Percentiles rank a stretch among this genome's conserved stretches.
Conservation (phyloP, 2,113 vertebrate genomes). For the Neogale vison region DNA sequence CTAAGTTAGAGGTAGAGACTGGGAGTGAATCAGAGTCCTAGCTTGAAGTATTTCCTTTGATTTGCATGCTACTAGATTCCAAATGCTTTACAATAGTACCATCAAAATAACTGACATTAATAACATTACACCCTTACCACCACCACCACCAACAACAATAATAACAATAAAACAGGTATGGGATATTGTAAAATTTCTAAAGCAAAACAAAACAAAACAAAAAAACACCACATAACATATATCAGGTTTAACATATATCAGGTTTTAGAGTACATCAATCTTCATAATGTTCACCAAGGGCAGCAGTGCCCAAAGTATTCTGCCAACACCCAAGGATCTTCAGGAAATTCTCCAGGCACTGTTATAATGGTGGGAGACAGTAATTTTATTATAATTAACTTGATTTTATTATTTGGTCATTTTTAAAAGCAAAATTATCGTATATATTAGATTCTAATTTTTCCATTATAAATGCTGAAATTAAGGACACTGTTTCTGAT, state of each 20-base stretch:
- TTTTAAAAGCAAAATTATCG: background rate
- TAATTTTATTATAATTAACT: background rate
- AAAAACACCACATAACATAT: too few species aligned
- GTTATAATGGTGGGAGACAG: background rate
- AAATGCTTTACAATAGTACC: background rate
- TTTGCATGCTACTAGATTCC: background rate
- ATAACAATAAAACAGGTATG: background rate
- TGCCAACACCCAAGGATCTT: background rate
- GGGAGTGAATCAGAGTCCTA: background rate
- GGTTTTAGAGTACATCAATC: background rate
- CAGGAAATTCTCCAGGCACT: background rate
- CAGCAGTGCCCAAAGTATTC: background rate
- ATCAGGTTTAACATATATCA: background rate
- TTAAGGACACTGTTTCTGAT: background rate
- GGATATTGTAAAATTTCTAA: background rate
- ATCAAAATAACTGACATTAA: background rate
- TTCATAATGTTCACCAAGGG: background rate
- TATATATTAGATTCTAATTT: background rate
- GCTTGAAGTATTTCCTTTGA: background rate
- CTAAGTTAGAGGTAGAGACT: background rate
- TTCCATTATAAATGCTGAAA: background rate
- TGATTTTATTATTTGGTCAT: background rate
- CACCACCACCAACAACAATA: rapidly evolving
- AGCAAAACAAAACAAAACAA: background rate
- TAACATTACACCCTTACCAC: background rate